Evolutionary conservation across 2,888 invertebrate genomes (phyloP), one percentile per base, ranked within the genome.

Genomic region (Polylopha cassiicola): DNA sequence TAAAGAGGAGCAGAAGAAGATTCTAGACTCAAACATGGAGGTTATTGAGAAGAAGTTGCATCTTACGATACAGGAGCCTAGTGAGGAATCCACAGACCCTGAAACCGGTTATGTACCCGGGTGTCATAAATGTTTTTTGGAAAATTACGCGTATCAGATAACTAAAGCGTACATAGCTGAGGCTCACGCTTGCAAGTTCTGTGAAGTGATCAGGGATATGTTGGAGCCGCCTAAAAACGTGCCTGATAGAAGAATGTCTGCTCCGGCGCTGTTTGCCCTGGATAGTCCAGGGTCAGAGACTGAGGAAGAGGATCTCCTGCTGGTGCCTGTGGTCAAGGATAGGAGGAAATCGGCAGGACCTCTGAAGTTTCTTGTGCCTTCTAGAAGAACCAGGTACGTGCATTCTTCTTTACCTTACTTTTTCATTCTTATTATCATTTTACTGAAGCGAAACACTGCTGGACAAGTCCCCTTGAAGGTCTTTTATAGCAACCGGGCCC

Each of bases 311-410:
- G 72, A 75, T 13, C 55, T 74, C 9, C 73, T 89, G 39, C 71
- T 82, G 47, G 87, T 87, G 49, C 87, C 88, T 4, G 73, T 58
- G 3, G 61, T 76, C 24, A 76, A 73, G 37, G 67, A 69, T 23
- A 70, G 89, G 44, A 80, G 89, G 51, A 88, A 87, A 50, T 89
- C 89, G 0, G 85, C 87, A 1, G 88, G 84, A 0, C 84, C 84
- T 1, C 45, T 86, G 43, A 80, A 77, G 55, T 86, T 76, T 54
- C 56, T 76, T 7, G 55, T 70, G 46, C 70, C 82, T 57, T 66
- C 80, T 3, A 71, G 81, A 52, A 71, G 79, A 67, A 63, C 71
- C 0, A 85, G 85, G 85, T 85, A 43, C 71, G 80, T 59, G 13
- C 17, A 18, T 21, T 28, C 38, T 23, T 14, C 1, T 8, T 31